Conservation (phyloP, 37 sponge, comb jelly and placozoan species). For the Chondrilla cf. caribensis region DNA sequence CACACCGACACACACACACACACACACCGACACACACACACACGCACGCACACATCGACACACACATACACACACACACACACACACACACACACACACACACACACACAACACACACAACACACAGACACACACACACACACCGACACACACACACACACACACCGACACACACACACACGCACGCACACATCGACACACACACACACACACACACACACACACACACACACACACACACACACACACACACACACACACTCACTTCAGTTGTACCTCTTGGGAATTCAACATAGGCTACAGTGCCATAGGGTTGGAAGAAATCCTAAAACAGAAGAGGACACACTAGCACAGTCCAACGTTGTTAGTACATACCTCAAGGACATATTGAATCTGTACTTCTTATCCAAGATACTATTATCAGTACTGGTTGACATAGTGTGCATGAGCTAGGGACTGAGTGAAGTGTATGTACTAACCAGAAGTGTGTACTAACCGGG, state of each 20-base stretch:
- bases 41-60: too few species aligned
- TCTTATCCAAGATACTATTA: too few species aligned
- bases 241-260: background rate
- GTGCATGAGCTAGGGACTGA: too few species aligned
- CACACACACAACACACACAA: background rate
- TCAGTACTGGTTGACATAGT: too few species aligned
- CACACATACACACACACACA: background rate
- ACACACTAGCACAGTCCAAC: background rate
- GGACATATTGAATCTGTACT: too few species aligned
- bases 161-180: background rate
- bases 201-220: slow-evolving; percentile 17
- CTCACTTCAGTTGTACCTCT: slow-evolving; percentile 66
- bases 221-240: slow-evolving; percentile 3
- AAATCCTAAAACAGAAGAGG: slow-evolving; percentile 40
- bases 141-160: background rate
- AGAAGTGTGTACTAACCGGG: too few species aligned
- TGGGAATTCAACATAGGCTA: slow-evolving; percentile 64
- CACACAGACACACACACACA: slow-evolving; percentile 13
- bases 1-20: too few species aligned
- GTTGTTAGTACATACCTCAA: background rate
- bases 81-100: background rate
- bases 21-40: too few species aligned
- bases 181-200: background rate
- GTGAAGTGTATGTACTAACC: too few species aligned
- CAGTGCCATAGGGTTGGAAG: slow-evolving; percentile 46